Evolutionary conservation across 2,888 invertebrate genomes (phyloP).

Genomic region (Sinodicranocentrus sp.): DNA sequence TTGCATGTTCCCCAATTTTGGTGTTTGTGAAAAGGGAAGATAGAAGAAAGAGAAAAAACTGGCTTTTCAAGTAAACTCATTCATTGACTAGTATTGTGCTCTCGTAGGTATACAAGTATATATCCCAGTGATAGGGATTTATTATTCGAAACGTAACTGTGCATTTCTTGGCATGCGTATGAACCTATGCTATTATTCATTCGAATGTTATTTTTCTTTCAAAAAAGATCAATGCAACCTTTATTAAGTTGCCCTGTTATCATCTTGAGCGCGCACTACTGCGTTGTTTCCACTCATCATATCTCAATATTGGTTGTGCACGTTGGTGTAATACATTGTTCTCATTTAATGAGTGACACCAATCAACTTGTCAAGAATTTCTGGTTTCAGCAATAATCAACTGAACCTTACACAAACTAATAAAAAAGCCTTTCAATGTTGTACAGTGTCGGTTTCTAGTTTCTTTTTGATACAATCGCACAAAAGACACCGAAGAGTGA

Average conservation of each 20-base stretch:
- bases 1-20: background rate
- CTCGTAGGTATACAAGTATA: background rate
- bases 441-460: background rate
- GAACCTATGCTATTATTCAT: background rate
- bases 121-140: background rate
- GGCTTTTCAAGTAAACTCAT: constrained; percentile 32
- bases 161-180: background rate
- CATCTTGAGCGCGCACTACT: background rate
- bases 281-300: constrained; percentile 3
- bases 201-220: background rate
- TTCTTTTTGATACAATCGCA: background rate
- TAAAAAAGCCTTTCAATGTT: background rate
- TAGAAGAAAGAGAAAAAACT: constrained; percentile 14
- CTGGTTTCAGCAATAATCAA: constrained; percentile 1
- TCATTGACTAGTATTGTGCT: background rate
- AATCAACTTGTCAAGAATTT: constrained; percentile 14
- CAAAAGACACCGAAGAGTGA: constrained; percentile 25
- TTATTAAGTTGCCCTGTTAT: background rate
- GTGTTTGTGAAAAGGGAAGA: background rate
- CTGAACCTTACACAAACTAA: background rate
- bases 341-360: constrained; percentile 19
- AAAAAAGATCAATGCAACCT: background rate
- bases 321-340: constrained; percentile 25
- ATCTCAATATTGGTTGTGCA: background rate
- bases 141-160: background rate